Evolutionary conservation across 2,113 vertebrate species (phyloP), one percentile per base, ranked within the genome.

Genomic region (Potamarius usumacintae): DNA sequence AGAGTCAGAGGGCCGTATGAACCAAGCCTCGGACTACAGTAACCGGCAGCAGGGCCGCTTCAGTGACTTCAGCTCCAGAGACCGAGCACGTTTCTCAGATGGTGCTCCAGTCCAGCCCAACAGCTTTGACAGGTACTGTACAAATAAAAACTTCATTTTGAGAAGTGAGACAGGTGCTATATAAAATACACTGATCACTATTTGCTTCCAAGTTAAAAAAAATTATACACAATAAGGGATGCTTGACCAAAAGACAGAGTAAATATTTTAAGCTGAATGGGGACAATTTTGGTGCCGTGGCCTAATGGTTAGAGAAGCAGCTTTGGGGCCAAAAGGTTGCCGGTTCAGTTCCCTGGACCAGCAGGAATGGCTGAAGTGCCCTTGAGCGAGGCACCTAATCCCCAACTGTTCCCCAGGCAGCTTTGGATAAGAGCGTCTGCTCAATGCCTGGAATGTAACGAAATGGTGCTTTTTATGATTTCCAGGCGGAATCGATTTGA

Each of bases 41-140:
- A 85, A 92, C 91, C 95, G 98, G 2, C 97, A 96, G 86, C 97
- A 97, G 92, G 97, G 96, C 91, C 96, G 98, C 86, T 99, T 99
- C 84, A 95, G 95, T 90, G 98, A 97, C 89, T 98, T 98, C 87
- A 96, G 94, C 91, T 96, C 97, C 74, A 93, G 97, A 86, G 97
- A 98, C 52, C 93, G 98, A 69, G 95, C 94, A 5, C 96, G 98
- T 27, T 99, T 97, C 83, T 96, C 97, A 62, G 97, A 97, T 25
- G 89, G 95, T 58, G 86, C 96, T 7, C 92, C 95, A 0, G 96
- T 95, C 65, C 96, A 96, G 18, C 94, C 96, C 0, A 94, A 92
- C 90, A 95, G 96, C 6, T 99, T 97, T 92, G 98, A 98, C 88
- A 97, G 98, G 98, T 99, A 22, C 3, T 0, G 12, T n/a, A 53